Percentiles rank a stretch among this genome's conserved stretches.
phyloP scores from a whole-genome alignment of 2,113 vertebrate species.

The Tragulus kanchil region DNA sequence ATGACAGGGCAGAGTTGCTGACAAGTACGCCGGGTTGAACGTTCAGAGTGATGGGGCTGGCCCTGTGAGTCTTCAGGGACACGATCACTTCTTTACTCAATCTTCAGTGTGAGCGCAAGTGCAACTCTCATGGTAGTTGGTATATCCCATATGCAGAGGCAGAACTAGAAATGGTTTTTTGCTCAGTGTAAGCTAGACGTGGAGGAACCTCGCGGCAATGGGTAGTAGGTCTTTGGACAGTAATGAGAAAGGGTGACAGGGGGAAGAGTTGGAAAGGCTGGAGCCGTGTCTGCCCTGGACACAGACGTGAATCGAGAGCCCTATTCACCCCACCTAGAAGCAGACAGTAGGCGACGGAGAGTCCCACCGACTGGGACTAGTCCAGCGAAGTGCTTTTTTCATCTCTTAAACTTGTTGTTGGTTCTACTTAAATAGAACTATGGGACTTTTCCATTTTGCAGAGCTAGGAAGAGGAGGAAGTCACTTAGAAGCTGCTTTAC shows the following conservation, averaged over 20 bases:
- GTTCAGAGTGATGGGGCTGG: neutral
- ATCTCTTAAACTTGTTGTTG: neutral
- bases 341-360: neutral
- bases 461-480: too few relatives aligned
- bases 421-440: neutral
- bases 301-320: neutral
- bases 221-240: neutral
- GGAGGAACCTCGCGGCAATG: neutral
- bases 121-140: neutral
- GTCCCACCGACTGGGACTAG: neutral
- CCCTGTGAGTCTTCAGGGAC: neutral
- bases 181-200: neutral
- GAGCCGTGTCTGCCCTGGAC: neutral
- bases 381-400: neutral
- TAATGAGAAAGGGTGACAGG: neutral
- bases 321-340: neutral
- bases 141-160: neutral
- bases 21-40: neutral
- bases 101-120: neutral
- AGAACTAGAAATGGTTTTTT: neutral
- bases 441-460: conserved; percentile 8
- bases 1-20: neutral
- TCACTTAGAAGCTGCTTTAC: too few relatives aligned
- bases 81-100: neutral
- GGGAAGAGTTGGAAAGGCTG: neutral